Evolutionary conservation across 2,797 vertebrate species (phyloP).

Genomic region (Sibirionetta formosa): DNA sequence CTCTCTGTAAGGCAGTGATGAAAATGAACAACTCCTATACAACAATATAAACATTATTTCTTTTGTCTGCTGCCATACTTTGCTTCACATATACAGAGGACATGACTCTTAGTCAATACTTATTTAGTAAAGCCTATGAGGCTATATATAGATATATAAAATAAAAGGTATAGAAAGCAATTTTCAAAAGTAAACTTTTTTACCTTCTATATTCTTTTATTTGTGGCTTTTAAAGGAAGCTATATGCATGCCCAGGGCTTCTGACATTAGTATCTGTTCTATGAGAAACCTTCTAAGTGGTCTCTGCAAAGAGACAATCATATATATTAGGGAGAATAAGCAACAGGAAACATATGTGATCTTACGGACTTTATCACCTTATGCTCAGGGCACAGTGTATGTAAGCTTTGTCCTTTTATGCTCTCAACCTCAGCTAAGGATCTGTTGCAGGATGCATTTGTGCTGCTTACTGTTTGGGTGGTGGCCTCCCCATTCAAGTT

Average conservation of each 20-base stretch:
- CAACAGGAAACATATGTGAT: not conserved
- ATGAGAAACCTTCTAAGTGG: not conserved
- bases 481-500: rapidly evolving
- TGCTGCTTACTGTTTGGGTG: rapidly evolving
- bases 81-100: not conserved
- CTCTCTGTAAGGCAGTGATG: not conserved
- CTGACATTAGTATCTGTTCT: not conserved
- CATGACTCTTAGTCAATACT: not conserved
- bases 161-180: not conserved
- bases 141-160: not conserved
- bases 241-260: not conserved
- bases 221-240: not conserved
- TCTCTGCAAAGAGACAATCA: not conserved
- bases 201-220: not conserved
- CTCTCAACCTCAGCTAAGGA: not conserved
- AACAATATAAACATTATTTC: not conserved
- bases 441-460: not conserved
- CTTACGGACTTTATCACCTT: rapidly evolving
- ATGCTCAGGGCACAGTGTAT: not conserved
- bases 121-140: not conserved
- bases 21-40: not conserved
- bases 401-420: not conserved
- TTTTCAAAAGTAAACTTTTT: not conserved
- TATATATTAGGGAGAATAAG: not conserved
- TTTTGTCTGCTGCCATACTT: not conserved